Base-by-base conservation (phyloP, 2,113 vertebrate species). In the Gobio gobio region DNA sequence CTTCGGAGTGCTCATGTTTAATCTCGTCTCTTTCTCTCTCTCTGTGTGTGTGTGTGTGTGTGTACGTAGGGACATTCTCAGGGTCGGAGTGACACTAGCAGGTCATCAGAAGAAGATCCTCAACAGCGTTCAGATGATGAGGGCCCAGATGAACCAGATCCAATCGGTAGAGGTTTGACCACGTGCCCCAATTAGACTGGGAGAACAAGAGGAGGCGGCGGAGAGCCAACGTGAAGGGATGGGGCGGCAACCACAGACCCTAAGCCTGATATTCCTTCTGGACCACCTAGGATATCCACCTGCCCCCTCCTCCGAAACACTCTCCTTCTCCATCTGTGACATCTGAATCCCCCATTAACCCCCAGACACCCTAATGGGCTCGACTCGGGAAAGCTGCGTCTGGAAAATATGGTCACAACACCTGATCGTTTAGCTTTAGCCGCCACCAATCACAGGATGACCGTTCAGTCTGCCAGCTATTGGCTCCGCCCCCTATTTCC, bases 51-150 rank as follows among this genome's bases (percentile, higher is more conserved):
- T 59, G 2, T 61, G 49, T 74, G 43, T 59, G 3, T 61, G 36
- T 75, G 43, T 91, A 81, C 85, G 51, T 94, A 99, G 98, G 87
- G 98, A 99, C 93, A 99, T 99, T 93, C 95, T 99, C 83, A 94
- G 98, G 92, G 97, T 99, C 0, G 98, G 98, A 14, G 98, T 99
- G 93, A 99, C 97, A 88, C 94, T 99, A 93, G 98, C 98, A 7
- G 98, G 98, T 88, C 98, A 99, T 93, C 98, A 99, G 93, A 99
- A 99, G 95, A 99, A 99, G 94, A 99, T 99, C 89, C 95, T 99
- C 83, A 99, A 99, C 94, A 99, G 98, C 84, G 97, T 99, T 93
- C 98, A 99, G 95, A 97, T 98, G 96, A 99, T 99, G 98, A 95
- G 98, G 89, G 97, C 98, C 85, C 97, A 99, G 94, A 98, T 99